Base-by-base conservation (phyloP, 2,888 invertebrate genomes). In the Spisula solida region DNA sequence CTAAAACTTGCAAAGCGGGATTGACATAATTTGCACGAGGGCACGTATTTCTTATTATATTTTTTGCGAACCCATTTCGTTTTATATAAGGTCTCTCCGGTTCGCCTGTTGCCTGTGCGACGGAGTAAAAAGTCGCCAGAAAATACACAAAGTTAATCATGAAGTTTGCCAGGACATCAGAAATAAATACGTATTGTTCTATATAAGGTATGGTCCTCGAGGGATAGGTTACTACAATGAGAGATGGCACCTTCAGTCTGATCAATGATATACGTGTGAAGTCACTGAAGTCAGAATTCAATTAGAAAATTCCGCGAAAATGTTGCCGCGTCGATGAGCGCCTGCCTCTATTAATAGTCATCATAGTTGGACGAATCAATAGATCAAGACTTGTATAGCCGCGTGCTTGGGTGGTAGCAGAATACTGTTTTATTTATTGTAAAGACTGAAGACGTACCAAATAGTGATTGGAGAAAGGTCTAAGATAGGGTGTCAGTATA, bases 221-320 rank as follows among this genome's bases (percentile, higher is more conserved):
- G 60, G 60, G 60, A 66, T 25, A 66, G 25, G 25, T 66, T 66
- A 66, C 60, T 5, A 12, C 60, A 66, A 66, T 66, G 25, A 66
- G 60, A 66, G 25, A 25, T 25, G 60, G 25, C 60, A 66, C 25
- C 60, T 4, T 66, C 10, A 5, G 25, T n/a, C 60, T 66, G n/a
- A 25, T 66, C 60, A 25, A 25, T 25, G 60, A 20, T 25, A 12
- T 66, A 66, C 12, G 60, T 66, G 60, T 25, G 60, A 66, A 66
- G 60, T 66, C 60, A 25, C 60, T 66, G 60, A 25, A 66, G 60
- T 66, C 60, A 66, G 60, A 66, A 66, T 66, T 66, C 60, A 66
- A 66, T 66, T 66, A 66, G 25, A 66, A 66, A 66, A 66, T 66
- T 66, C 60, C 60, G 60, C 60, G 60, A 66, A 66, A 41, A 66